phyloP scores from a whole-genome alignment of 2,113 vertebrate genomes.

The Acrocephalus kingi region DNA sequence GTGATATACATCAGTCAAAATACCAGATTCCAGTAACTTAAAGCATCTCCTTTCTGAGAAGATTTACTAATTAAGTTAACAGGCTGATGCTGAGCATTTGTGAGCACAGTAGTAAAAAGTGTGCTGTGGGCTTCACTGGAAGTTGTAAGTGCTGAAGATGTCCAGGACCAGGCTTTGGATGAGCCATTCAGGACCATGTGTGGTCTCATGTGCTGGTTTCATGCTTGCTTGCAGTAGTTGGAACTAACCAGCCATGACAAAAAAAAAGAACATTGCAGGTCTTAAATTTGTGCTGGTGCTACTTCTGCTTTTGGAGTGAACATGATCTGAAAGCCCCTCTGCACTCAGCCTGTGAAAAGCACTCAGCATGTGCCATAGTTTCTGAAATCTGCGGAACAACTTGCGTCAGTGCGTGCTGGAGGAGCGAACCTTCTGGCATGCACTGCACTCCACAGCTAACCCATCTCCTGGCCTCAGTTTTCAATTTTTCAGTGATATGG shows the following conservation, averaged over 20 bases:
- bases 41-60: not conserved
- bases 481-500: not conserved
- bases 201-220: slow-evolving; percentile 3
- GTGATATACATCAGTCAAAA: not conserved
- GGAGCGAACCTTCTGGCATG: not conserved
- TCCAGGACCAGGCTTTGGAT: slow-evolving; percentile 9
- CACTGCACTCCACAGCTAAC: rapidly evolving
- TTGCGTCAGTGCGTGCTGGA: not conserved
- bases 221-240: not conserved
- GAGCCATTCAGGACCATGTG: slow-evolving; percentile 3
- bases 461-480: not conserved
- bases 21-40: not conserved
- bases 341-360: not conserved
- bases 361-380: not conserved
- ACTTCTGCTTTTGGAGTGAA: slow-evolving; percentile 67
- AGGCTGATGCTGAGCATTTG: not conserved
- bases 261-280: slow-evolving; percentile 37
- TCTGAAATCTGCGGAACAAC: not conserved
- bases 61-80: not conserved
- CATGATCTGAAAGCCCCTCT: slow-evolving; percentile 47
- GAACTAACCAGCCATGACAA: slow-evolving; percentile 33
- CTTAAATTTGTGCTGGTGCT: slow-evolving; percentile 33
- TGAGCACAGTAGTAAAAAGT: not conserved
- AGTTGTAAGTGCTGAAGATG: not conserved
- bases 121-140: not conserved